These are phyloP conservation scores for Brachystomella parvula DNA, from an alignment of 1,140 invertebrate species.

Conservation along the genomic window DNA sequence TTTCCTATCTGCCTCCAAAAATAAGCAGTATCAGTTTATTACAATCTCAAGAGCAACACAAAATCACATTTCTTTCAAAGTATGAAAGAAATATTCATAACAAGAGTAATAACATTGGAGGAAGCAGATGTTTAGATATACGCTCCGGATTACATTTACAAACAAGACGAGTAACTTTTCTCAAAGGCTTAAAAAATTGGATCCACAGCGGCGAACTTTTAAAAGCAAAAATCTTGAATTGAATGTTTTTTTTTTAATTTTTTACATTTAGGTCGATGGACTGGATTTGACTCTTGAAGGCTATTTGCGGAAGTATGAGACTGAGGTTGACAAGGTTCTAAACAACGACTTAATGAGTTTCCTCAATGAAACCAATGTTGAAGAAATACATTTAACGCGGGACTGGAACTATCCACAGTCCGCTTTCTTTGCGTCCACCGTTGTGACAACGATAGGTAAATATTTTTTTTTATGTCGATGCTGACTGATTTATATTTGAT, in stretches of 20 bases:
- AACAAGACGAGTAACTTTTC: neutral
- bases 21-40: neutral
- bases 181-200: neutral
- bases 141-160: neutral
- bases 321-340: slow-evolving; percentile 38
- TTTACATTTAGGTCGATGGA: slow-evolving; percentile 12
- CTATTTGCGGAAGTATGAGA: slow-evolving; percentile 53
- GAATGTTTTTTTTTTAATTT: neutral
- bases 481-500: too few relatives aligned
- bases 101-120: neutral
- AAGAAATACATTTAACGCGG: slow-evolving; percentile 44
- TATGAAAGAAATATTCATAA: slow-evolving; percentile 10
- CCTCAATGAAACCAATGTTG: slow-evolving; percentile 33
- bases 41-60: neutral
- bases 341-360: slow-evolving; percentile 31
- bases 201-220: neutral
- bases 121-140: neutral
- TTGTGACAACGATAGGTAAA: slow-evolving; percentile 72
- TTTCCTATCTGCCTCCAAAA: too few relatives aligned
- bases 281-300: slow-evolving; percentile 43
- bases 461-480: too few relatives aligned
- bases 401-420: slow-evolving; percentile 67
- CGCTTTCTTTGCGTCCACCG: slow-evolving; percentile 74
- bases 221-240: neutral
- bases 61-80: neutral